phyloP scores from a whole-genome alignment of 1,140 invertebrate genomes.

The Heliconius melpomene region DNA sequence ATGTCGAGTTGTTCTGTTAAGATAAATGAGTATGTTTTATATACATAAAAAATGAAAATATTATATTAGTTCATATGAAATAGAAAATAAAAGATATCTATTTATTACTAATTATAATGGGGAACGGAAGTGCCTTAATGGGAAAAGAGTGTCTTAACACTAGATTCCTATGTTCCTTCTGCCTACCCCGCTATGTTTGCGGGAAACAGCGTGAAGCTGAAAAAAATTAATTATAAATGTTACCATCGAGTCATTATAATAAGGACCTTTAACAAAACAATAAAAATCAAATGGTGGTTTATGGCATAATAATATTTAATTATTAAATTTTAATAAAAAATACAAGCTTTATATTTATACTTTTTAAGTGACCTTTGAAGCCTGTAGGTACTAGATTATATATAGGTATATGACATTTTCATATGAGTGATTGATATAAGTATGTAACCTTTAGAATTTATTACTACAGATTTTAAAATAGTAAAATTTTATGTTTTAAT shows the following conservation, averaged over 20 bases:
- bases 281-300: too few relatives aligned
- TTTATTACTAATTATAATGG: too few relatives aligned
- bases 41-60: neutral
- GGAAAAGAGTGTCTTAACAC: too few relatives aligned
- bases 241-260: too few relatives aligned
- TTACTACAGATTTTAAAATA: neutral
- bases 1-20: constrained; percentile 47
- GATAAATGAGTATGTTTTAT: constrained; percentile 15
- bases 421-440: neutral
- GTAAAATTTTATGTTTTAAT: neutral
- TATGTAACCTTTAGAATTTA: constrained; percentile 1
- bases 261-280: too few relatives aligned
- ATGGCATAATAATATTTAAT: too few relatives aligned
- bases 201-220: too few relatives aligned
- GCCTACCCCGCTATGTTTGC: too few relatives aligned
- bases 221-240: too few relatives aligned
- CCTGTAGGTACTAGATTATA: neutral
- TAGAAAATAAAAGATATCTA: too few relatives aligned
- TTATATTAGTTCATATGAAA: neutral
- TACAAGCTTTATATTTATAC: neutral
- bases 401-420: neutral
- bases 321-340: neutral
- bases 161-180: too few relatives aligned
- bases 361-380: neutral
- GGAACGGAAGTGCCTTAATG: too few relatives aligned